Conservation (phyloP, 2,888 invertebrate genomes). For the Brachyopa scutellaris region DNA sequence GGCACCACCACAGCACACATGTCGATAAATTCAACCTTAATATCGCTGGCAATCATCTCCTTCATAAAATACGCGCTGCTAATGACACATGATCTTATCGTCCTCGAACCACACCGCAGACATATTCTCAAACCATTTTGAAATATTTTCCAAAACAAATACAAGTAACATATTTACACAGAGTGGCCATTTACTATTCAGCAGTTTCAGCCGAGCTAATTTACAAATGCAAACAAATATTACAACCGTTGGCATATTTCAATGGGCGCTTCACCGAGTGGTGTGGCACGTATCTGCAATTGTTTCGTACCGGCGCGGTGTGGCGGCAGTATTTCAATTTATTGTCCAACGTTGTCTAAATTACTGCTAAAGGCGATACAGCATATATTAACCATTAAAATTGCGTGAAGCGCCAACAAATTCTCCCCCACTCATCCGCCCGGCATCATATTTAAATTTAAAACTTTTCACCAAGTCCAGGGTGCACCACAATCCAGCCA, state of each 20-base stretch:
- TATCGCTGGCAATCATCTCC: conserved; percentile 18
- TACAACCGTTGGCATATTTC: conserved; percentile 48
- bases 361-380: conserved; percentile 41
- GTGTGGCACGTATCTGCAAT: conserved; percentile 23
- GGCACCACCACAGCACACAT: neutral
- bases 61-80: conserved; percentile 25
- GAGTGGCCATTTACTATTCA: conserved; percentile 14
- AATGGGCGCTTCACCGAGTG: conserved; percentile 29
- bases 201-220: conserved; percentile 30
- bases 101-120: neutral
- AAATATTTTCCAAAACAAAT: conserved; percentile 29
- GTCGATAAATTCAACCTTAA: conserved; percentile 21
- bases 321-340: conserved; percentile 22
- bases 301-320: neutral
- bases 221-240: conserved; percentile 47
- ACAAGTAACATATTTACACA: conserved; percentile 7
- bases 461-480: conserved; percentile 26
- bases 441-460: conserved; percentile 52
- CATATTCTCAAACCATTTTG: conserved; percentile 17
- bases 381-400: conserved; percentile 60
- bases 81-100: conserved; percentile 45
- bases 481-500: too few relatives aligned
- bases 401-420: conserved; percentile 26
- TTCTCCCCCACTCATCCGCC: neutral
- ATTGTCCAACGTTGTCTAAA: conserved; percentile 40